phyloP scores from a whole-genome alignment of 2,797 vertebrate species.

The Anabacerthia variegaticeps region DNA sequence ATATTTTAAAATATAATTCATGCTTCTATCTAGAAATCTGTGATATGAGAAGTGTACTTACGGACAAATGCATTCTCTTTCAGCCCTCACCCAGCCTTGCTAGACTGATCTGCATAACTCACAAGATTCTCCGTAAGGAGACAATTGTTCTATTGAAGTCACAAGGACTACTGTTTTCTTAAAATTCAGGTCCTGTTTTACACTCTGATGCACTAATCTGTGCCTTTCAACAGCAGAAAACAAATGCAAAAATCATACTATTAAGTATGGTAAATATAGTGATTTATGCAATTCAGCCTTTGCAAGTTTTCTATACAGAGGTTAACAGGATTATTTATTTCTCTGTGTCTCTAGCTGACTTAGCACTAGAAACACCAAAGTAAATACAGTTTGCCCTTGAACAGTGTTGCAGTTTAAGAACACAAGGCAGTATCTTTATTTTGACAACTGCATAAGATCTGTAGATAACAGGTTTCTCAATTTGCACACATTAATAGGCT shows the following conservation, averaged over 20 bases:
- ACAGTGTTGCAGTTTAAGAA: background rate
- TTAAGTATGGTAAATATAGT: background rate
- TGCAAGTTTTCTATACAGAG: background rate
- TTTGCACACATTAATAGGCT: background rate
- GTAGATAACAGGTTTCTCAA: slow-evolving; percentile 16
- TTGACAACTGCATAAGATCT: background rate
- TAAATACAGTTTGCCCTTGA: background rate
- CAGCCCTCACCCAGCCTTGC: background rate
- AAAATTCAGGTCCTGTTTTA: background rate
- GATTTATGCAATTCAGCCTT: background rate
- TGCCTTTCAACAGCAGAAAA: background rate
- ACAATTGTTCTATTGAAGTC: background rate
- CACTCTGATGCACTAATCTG: background rate
- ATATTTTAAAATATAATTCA: background rate
- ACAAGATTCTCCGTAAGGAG: background rate
- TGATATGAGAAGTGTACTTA: background rate
- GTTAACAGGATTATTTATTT: slow-evolving; percentile 9
- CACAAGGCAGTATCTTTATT: background rate
- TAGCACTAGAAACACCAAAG: background rate
- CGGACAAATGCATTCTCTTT: background rate
- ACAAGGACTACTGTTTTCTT: background rate
- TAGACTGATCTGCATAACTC: background rate
- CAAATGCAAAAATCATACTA: background rate
- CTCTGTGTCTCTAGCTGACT: background rate
- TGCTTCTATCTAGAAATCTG: background rate